Conservation (phyloP, 2,113 vertebrate genomes). For the Trichomycterus rosablanca region DNA sequence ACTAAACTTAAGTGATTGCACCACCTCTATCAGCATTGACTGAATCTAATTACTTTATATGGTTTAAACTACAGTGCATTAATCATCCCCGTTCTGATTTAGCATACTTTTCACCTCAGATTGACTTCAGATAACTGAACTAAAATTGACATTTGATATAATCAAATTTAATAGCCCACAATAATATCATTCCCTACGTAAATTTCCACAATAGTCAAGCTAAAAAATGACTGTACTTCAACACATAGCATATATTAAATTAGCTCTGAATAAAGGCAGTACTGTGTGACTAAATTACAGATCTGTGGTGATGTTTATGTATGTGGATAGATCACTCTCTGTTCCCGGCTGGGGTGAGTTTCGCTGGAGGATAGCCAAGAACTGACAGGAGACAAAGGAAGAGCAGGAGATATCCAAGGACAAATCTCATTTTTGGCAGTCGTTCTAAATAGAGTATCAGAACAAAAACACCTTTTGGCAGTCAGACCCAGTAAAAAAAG, state of each 20-base stretch:
- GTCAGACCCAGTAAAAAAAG: constrained; percentile 57
- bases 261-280: constrained; percentile 29
- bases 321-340: constrained; percentile 41
- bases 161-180: no score
- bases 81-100: no score
- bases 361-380: constrained; percentile 47
- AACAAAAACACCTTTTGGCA: constrained; percentile 74
- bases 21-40: no score
- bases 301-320: constrained; percentile 42
- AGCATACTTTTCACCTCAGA: no score
- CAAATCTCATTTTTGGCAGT: constrained; percentile 75
- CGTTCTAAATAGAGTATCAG: constrained; percentile 68
- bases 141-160: no score
- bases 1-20: no score
- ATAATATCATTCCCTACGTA: no score
- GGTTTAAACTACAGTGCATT: no score
- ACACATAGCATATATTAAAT: constrained; percentile 29
- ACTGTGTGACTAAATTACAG: constrained; percentile 36
- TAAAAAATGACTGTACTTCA: constrained; percentile 18
- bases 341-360: constrained; percentile 43
- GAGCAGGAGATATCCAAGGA: constrained; percentile 64
- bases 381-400: constrained; percentile 49
- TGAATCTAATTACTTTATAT: no score
- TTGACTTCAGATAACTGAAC: no score
- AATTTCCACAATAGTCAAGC: no score